Evolutionary conservation across 2,797 vertebrate species (phyloP), one percentile per base, ranked within the genome.

Genomic region (Crocidura indochinensis): DNA sequence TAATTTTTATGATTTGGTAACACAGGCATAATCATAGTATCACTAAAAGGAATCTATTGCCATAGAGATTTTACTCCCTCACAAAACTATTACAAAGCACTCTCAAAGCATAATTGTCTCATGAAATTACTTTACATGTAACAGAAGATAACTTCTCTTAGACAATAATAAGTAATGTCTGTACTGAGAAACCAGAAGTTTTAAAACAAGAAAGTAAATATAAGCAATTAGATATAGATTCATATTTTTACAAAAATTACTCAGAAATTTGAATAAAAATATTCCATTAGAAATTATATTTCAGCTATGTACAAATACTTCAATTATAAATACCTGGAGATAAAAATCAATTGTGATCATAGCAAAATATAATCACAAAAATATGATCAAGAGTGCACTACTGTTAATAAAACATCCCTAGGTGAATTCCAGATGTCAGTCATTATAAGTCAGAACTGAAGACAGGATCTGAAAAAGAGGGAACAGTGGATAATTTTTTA

Each of bases 311-410:
- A 53, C 5, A 67, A 31, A 47, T 72, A 64, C 10, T 79, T 79
- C 26, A 79, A 15, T 77, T 51, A 47, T 56, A 27, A 29, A 27
- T 87, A 76, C 5, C 26, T 75, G 22, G 26, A 74, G 62, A 91
- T 88, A 74, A 31, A 82, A 82, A 10, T 2, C 5, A 46, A 3
- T 73, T 91, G 89, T 68, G 1, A 87, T 87, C 53, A 86, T 56
- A 88, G 78, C n/a, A 69, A 90, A 76, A 20, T 82, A 31, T 20
- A 68, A 31, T 53, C 64, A n/a, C 27, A 92, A 69, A 88, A 94
- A 38, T 75, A 79, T 75, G 60, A 75, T 44, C 17, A 78, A 76
- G 17, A 83, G 4, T 92, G 62, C 72, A 49, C 17, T 77, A 27
- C 38, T 77, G 68, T 76, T 85, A 93, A 80, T 72, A 90, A 46